Conservation (phyloP, 2,797 vertebrate species). For the Neomorphus geoffroyi region DNA sequence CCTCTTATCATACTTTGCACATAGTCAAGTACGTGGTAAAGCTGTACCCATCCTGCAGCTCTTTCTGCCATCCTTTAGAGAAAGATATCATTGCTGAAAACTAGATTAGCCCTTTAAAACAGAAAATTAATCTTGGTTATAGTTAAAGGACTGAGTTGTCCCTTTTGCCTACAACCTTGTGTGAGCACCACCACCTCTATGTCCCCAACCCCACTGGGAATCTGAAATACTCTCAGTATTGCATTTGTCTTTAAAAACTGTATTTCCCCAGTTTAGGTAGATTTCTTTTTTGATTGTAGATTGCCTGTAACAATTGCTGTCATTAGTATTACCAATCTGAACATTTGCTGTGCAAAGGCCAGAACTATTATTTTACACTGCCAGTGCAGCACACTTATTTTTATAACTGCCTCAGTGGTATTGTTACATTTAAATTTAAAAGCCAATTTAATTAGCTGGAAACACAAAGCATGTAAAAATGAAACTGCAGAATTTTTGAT, state of each 20-base stretch:
- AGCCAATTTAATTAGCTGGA: neutral
- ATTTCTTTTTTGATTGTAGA: neutral
- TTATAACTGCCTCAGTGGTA: neutral
- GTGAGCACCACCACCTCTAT: neutral
- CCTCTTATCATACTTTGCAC: neutral
- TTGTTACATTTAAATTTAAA: neutral
- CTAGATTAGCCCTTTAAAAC: neutral
- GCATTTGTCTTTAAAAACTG: neutral
- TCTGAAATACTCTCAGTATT: neutral
- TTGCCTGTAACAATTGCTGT: neutral
- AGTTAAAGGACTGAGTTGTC: neutral
- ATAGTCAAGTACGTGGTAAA: neutral
- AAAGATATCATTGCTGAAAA: neutral
- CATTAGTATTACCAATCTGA: conserved; percentile 15
- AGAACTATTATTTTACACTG: neutral
- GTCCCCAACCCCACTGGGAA: neutral
- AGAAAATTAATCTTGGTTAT: neutral
- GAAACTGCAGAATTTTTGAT: neutral
- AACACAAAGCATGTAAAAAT: neutral
- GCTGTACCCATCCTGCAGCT: neutral
- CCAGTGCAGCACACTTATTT: neutral
- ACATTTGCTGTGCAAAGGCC: neutral
- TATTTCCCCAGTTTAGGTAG: neutral
- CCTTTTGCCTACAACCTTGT: neutral
- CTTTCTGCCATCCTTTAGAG: neutral